Conservation (phyloP, 2,888 invertebrate species). For the Microctonus hyperodae region DNA sequence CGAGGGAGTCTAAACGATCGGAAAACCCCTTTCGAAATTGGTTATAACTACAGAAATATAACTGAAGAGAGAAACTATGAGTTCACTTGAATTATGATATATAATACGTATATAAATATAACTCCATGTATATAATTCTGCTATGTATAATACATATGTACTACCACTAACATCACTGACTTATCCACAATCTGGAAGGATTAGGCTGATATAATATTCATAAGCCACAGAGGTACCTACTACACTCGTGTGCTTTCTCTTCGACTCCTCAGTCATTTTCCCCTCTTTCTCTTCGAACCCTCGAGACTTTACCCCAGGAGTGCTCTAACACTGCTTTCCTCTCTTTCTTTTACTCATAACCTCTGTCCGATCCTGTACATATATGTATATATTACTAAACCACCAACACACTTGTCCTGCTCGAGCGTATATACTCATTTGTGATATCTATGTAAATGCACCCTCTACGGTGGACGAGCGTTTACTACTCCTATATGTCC, state of each 20-base stretch:
- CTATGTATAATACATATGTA: neutral
- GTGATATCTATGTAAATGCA: slow-evolving; percentile 49
- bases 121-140: neutral
- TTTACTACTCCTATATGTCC: slow-evolving; percentile 41
- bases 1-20: slow-evolving; percentile 21
- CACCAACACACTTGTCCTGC: slow-evolving; percentile 26
- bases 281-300: slow-evolving; percentile 36
- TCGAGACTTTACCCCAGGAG: slow-evolving; percentile 37
- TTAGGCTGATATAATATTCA: slow-evolving; percentile 60
- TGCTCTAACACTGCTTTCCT: slow-evolving; percentile 23
- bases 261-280: slow-evolving; percentile 28
- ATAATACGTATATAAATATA: slow-evolving; percentile 18
- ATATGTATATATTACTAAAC: slow-evolving; percentile 20
- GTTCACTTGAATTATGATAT: neutral
- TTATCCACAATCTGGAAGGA: slow-evolving; percentile 59
- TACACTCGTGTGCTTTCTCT: slow-evolving; percentile 27
- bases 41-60: neutral
- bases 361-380: slow-evolving; percentile 32
- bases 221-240: slow-evolving; percentile 46
- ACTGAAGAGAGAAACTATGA: neutral
- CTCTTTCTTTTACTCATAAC: slow-evolving; percentile 23
- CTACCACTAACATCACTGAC: slow-evolving; percentile 48
- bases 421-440: too few species aligned
- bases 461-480: slow-evolving; percentile 38
- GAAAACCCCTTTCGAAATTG: slow-evolving; percentile 19